Conservation (phyloP, 2,888 invertebrate genomes). For the Ceramica pisi region DNA sequence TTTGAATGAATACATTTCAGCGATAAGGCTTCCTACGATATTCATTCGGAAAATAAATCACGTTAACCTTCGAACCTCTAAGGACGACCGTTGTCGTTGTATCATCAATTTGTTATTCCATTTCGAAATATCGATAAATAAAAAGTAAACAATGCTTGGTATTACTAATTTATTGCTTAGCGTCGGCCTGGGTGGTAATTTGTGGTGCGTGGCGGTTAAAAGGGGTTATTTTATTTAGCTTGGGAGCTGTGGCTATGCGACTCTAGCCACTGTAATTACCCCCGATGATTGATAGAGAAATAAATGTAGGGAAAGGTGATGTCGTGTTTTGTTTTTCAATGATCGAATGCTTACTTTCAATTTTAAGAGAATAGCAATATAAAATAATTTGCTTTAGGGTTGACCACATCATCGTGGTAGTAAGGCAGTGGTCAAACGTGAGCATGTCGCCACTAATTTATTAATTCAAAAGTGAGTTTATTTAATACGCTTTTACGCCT, state of each 20-base stretch:
- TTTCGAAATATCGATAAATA: slow-evolving; percentile 41
- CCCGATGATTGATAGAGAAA: slow-evolving; percentile 27
- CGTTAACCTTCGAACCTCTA: slow-evolving; percentile 17
- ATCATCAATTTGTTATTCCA: slow-evolving; percentile 28
- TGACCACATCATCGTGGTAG: background rate
- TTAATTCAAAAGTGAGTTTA: too few relatives aligned
- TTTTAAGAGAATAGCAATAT: too few relatives aligned
- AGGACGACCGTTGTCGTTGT: slow-evolving; percentile 1
- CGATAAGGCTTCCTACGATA: background rate
- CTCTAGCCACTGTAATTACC: slow-evolving; percentile 18
- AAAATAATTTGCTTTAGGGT: too few relatives aligned
- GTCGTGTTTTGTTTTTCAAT: slow-evolving; percentile 6
- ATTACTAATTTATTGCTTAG: slow-evolving; percentile 12
- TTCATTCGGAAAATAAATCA: slow-evolving; percentile 32
- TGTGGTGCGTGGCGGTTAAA: slow-evolving; percentile 13
- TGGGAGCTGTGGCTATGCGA: background rate
- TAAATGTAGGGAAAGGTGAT: background rate
- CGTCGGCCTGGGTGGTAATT: slow-evolving; percentile 27
- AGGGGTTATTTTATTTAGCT: slow-evolving; percentile 29
- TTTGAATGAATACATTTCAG: background rate
- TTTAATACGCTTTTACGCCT: too few relatives aligned
- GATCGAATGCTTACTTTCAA: background rate
- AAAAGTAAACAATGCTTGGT: slow-evolving; percentile 16
- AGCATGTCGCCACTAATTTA: too few relatives aligned
- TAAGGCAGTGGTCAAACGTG: background rate